These are phyloP conservation scores for Brachyhypopomus occidentalis DNA, from an alignment of 2,113 vertebrate species.

Conservation along the genomic window DNA sequence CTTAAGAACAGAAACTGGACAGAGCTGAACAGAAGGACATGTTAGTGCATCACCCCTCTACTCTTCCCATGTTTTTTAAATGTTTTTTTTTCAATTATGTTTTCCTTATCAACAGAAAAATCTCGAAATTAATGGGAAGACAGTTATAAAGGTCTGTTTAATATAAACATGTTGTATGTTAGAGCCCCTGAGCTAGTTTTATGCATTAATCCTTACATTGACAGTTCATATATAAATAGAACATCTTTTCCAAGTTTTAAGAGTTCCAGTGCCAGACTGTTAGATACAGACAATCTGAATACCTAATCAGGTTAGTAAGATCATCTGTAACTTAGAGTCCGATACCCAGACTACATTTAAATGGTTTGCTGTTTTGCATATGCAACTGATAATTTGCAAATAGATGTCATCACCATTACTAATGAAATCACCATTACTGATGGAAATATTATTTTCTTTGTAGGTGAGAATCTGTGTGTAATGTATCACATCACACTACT, in stretches of 20 bases:
- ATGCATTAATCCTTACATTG: neutral
- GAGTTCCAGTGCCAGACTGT: neutral
- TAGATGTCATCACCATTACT: neutral
- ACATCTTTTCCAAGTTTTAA: neutral
- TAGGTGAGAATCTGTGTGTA: slow-evolving; percentile 5
- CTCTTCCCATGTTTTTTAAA: neutral
- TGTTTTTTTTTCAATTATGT: neutral
- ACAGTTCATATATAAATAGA: slow-evolving; percentile 11
- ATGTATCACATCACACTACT: neutral
- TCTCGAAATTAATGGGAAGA: neutral
- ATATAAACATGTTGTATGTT: neutral
- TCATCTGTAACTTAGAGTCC: neutral
- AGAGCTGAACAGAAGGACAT: neutral
- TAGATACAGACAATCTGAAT: neutral
- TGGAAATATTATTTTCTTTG: neutral
- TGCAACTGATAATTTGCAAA: slow-evolving; percentile 10
- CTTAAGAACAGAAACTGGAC: neutral
- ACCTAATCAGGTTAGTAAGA: neutral
- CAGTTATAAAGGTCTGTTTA: neutral
- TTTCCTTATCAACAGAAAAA: neutral
- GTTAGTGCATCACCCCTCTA: neutral
- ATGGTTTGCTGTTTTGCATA: neutral
- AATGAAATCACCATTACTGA: neutral
- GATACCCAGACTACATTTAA: neutral
- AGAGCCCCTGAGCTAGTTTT: neutral